Evolutionary conservation across 2,888 invertebrate genomes (phyloP).

Genomic region (Coecobrya sp.): DNA sequence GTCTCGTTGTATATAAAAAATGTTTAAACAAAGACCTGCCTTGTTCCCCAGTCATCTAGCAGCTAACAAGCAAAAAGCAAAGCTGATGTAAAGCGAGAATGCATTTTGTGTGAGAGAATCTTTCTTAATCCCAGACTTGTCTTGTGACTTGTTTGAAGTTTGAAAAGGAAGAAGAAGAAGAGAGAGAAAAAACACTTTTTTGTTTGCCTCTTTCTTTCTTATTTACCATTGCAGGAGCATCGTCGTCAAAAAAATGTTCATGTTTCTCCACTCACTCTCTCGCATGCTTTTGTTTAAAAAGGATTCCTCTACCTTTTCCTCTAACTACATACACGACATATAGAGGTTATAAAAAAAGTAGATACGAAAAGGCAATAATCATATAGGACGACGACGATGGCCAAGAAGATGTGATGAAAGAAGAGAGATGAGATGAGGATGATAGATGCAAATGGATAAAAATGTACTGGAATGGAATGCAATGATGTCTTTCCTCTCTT

Average conservation of each 20-base stretch:
- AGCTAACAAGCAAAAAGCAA: conserved; percentile 9
- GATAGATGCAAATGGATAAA: conserved; percentile 23
- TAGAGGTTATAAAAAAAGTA: background rate
- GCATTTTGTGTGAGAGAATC: background rate
- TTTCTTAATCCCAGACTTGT: conserved; percentile 12
- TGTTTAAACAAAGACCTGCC: conserved; percentile 17
- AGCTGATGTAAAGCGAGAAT: background rate
- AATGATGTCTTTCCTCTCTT: background rate
- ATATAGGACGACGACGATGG: background rate
- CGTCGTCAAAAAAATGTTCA: background rate
- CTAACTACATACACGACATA: background rate
- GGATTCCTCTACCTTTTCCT: background rate
- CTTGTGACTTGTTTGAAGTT: conserved; percentile 17
- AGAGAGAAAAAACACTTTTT: background rate
- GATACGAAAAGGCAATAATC: conserved; percentile 4
- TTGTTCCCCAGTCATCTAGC: background rate
- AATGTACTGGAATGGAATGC: conserved; percentile 32
- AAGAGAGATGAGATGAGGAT: conserved; percentile 3
- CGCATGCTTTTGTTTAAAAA: background rate
- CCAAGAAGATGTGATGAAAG: background rate
- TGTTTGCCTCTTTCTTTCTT: background rate
- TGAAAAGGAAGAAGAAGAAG: background rate
- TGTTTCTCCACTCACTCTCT: background rate
- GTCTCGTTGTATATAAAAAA: conserved; percentile 1
- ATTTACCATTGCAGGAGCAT: background rate